Evolutionary conservation across 2,113 vertebrate genomes (phyloP), one percentile per base, ranked within the genome.

Genomic region (Hyaena hyaena): DNA sequence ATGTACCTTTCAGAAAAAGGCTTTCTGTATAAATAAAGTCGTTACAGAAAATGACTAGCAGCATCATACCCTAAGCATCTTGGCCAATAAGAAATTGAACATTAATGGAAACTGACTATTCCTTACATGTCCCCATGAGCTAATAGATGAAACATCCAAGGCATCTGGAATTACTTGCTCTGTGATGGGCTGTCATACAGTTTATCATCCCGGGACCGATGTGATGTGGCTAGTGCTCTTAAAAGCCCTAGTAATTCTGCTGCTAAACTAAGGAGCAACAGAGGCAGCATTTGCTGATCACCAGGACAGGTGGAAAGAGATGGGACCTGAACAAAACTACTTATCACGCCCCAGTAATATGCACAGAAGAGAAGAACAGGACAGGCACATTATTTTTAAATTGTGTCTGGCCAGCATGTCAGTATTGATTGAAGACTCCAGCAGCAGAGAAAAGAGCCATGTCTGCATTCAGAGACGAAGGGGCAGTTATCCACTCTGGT

Each of bases 101-200:
- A 16, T 91, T 98, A 97, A 63, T 95, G 61, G 84, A 98, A 98
- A 96, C 14, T 95, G 93, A 97, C 69, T 97, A 94, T 95, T 97
- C 94, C 92, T 96, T 95, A 88, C n/a, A 66, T 90, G 76, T 97
- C 17, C 8, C 68, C 74, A 86, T 98, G 94, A 98, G 96, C 16
- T 95, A 97, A 90, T 28, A 90, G 61, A 92, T 23, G 91, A 96
- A 98, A 90, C 86, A 97, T n/a, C 61, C 94, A n/a, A 85, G 48
- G 65, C 85, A 92, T 94, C 97, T 98, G 91, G 77, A 97, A 98
- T 97, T 93, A 89, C 45, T 96, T 97, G 95, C 17, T 43, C n/a
- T 79, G 74, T 33, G 3, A 87, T 7, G 85, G 33, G 45, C 68
- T 96, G 50, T 89, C 90, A 86, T 87, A 80, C 7, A 92, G 88